phyloP scores from a whole-genome alignment of 2,797 vertebrate species.

The Neostethus bicornis region DNA sequence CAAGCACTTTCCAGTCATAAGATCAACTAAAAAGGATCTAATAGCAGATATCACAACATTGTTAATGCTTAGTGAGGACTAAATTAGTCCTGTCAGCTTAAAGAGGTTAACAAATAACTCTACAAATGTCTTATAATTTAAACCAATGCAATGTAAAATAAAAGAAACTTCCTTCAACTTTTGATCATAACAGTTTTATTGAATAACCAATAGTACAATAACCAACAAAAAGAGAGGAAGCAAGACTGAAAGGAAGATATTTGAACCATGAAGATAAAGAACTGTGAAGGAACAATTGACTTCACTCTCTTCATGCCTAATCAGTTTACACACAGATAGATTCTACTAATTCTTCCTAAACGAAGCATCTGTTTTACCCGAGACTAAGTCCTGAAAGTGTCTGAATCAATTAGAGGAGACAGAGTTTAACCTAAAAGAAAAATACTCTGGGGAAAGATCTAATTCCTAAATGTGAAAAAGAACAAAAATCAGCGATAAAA shows the following conservation, averaged over 20 bases:
- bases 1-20: too few relatives aligned
- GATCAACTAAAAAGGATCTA: too few relatives aligned
- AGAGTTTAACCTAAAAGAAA: constrained; percentile 20
- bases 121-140: not conserved
- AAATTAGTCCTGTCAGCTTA: not conserved
- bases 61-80: not conserved
- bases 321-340: constrained; percentile 61
- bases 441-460: constrained; percentile 38
- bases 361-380: constrained; percentile 51
- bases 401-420: constrained; percentile 22
- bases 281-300: constrained; percentile 21
- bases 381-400: constrained; percentile 34
- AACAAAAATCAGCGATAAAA: constrained; percentile 1
- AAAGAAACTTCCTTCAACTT: not conserved
- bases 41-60: not conserved
- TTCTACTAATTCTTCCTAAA: constrained; percentile 50
- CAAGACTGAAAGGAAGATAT: constrained; percentile 8
- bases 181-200: too few relatives aligned
- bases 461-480: constrained; percentile 24
- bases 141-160: not conserved
- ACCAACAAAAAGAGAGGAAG: too few relatives aligned
- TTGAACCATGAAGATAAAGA: constrained; percentile 10
- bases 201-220: too few relatives aligned
- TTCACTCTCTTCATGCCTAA: constrained; percentile 55
- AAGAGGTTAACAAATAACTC: too few relatives aligned